phyloP scores from a whole-genome alignment of 2,888 invertebrate genomes.

The Alentia gelatinosa region DNA sequence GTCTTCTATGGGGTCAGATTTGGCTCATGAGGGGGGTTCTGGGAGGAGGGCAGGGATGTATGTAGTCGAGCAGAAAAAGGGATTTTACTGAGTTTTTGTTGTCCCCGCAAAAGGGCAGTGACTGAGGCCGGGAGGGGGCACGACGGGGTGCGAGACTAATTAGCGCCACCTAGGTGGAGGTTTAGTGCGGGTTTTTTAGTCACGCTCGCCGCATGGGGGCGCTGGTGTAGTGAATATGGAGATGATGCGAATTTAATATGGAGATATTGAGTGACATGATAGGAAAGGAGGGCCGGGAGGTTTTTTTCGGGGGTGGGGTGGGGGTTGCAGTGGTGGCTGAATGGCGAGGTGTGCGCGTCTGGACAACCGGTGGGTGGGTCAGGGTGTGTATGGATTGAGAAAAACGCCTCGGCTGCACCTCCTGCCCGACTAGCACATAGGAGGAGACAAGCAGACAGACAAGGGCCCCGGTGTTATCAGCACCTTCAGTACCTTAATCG shows the following conservation, averaged over 20 bases:
- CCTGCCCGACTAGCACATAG: not conserved
- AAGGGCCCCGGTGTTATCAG: not conserved
- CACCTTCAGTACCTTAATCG: not conserved
- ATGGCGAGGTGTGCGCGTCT: not conserved
- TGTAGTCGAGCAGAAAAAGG: constrained; percentile 5
- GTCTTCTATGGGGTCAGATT: not conserved
- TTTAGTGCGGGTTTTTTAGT: not conserved
- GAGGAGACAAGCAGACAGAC: not conserved
- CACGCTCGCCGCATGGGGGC: not conserved
- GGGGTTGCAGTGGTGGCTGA: not conserved
- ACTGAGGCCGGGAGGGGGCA: not conserved
- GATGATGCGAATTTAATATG: constrained; percentile 37
- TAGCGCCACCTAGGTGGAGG: not conserved
- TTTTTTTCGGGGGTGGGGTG: not conserved
- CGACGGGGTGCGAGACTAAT: not conserved
- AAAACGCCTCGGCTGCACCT: not conserved
- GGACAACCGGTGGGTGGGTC: not conserved
- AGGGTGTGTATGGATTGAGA: not conserved
- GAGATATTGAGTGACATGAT: constrained; percentile 33
- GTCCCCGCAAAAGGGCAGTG: not conserved
- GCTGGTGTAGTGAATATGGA: not conserved
- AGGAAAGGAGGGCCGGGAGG: not conserved
- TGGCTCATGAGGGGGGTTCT: not conserved
- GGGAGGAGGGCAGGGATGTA: not conserved
- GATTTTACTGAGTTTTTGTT: constrained; percentile 10